Evolutionary conservation across 2,797 vertebrate species (phyloP), one percentile per base, ranked within the genome.

Genomic region (Neosilurus hyrtlii): DNA sequence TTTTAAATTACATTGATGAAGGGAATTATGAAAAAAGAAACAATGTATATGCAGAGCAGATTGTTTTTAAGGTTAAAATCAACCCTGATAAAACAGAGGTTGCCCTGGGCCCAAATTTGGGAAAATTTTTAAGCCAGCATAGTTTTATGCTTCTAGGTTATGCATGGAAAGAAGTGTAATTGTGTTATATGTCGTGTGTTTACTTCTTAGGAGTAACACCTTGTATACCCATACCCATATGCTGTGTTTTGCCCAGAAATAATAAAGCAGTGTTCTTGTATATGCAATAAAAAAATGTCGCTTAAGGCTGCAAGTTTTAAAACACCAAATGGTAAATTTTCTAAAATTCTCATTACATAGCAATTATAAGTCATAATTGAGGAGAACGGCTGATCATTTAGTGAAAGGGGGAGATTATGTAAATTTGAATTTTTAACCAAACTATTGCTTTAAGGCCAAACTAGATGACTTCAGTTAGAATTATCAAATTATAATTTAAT

Each of bases 311-410:
- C 15, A 9, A 9, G 30, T 16, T 65, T 65, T 30, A 67, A 67
- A 67, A 68, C 10, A 68, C 18, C 18, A 68, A 68, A 68, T 68
- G 22, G 20, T 43, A 12, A 1, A 22, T 12, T 16, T 72, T 72
- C 70, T 16, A 26, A 18, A 67, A 43, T 68, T 68, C 35, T 68
- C 66, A 37, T 43, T 68, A 43, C 20, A 43, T 10, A 18, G 66
- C 66, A 68, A 22, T 7, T 7, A 51, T 51, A 51, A n/a, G 20
- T 70, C 67, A 49, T 70, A 70, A 70, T n/a, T 70, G 20, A 51
- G 0, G 67, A 70, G 67, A 68, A n/a, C 16, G 49, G 49, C 71
- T 73, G 71, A 73, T 56, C 71, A 56, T 20, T 56, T 56, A 73
- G 24, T 18, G 71, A 30, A 73, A 56, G 22, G 24, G 3, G 16